A percentile compares a stretch with the other conserved stretches of the same genome.
phyloP scores from a whole-genome alignment of 1,140 invertebrate species.

The Grapholita molesta region DNA sequence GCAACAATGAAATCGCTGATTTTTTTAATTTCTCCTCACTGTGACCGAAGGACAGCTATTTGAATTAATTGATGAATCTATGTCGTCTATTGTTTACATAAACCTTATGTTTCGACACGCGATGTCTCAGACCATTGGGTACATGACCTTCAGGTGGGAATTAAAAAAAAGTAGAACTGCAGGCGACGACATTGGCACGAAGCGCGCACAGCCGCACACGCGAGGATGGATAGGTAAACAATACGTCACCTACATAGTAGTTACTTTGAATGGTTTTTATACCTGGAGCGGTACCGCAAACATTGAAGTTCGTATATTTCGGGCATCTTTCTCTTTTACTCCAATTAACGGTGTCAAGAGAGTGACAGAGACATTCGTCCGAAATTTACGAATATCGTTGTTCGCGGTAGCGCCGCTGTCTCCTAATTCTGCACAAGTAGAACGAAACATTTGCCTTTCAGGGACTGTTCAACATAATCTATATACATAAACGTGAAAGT shows the following conservation, averaged over 20 bases:
- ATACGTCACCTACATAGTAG: conserved; percentile 19
- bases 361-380: too few relatives aligned
- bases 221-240: conserved; percentile 47
- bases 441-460: too few relatives aligned
- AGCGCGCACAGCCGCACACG: conserved; percentile 64
- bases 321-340: too few relatives aligned
- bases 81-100: conserved; percentile 39
- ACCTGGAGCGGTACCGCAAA: too few relatives aligned
- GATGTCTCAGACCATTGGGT: conserved; percentile 52
- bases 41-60: not conserved
- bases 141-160: conserved; percentile 61
- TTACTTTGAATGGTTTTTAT: not conserved
- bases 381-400: too few relatives aligned
- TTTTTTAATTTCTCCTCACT: not conserved
- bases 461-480: too few relatives aligned
- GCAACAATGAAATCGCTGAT: not conserved
- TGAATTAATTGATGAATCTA: conserved; percentile 1
- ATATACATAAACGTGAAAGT: too few relatives aligned
- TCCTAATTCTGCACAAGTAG: too few relatives aligned
- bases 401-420: too few relatives aligned
- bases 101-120: conserved; percentile 47
- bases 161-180: conserved; percentile 54
- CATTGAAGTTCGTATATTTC: too few relatives aligned
- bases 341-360: too few relatives aligned
- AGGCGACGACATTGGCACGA: conserved; percentile 64